These are phyloP conservation scores for Leucophora obtusa DNA, from an alignment of 2,888 invertebrate genomes.

Conservation along the genomic window DNA sequence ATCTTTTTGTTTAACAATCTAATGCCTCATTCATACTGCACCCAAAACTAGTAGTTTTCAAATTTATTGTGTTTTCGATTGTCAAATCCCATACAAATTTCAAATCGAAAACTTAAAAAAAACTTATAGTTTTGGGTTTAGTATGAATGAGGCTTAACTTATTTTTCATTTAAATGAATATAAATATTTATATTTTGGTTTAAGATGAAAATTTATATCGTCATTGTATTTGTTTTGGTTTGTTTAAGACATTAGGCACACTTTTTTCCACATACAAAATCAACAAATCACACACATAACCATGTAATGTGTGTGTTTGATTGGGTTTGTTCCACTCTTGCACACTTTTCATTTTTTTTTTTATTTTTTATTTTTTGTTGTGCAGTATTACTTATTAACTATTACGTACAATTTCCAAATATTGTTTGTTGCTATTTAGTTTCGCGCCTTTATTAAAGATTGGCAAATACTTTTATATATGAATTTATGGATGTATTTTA, in stretches of 20 bases:
- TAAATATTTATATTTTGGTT: conserved; percentile 31
- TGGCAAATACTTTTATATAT: conserved; percentile 49
- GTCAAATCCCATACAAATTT: no score
- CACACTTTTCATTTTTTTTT: conserved; percentile 12
- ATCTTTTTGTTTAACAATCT: not conserved
- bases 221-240: conserved; percentile 45
- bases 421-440: conserved; percentile 29
- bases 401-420: conserved; percentile 39
- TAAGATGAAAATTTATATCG: conserved; percentile 48
- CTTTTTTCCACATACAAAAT: conserved; percentile 27
- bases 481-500: conserved; percentile 32
- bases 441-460: conserved; percentile 63
- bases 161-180: not conserved
- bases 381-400: conserved; percentile 46
- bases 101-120: no score
- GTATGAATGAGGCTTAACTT: no score
- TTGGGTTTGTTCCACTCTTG: conserved; percentile 53
- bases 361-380: conserved; percentile 8
- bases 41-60: no score
- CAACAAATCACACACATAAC: not conserved
- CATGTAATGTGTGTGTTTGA: conserved; percentile 26
- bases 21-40: no score
- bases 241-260: conserved; percentile 44
- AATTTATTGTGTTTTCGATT: no score
- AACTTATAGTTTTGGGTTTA: no score